A percentile compares a stretch with the other conserved stretches of the same genome.
Conservation (phyloP, 2,113 vertebrate genomes). For the Thunnus thynnus region DNA sequence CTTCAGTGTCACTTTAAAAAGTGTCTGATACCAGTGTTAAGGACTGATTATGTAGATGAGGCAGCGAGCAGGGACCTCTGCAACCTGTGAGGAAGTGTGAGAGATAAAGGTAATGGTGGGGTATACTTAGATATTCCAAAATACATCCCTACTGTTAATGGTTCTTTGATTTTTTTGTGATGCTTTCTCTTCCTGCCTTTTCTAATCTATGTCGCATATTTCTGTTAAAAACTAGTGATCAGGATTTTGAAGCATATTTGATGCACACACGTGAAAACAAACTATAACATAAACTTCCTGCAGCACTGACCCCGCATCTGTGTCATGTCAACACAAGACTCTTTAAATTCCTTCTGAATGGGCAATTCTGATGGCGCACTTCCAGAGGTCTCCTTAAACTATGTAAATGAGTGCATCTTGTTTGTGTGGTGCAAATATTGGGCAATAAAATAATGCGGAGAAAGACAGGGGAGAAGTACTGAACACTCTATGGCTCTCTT, state of each 20-base stretch:
- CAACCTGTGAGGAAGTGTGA: not conserved
- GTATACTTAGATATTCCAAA: conserved; percentile 12
- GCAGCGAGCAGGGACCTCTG: conserved; percentile 31
- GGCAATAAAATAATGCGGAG: conserved; percentile 64
- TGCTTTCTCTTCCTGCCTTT: not conserved
- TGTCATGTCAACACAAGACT: not conserved
- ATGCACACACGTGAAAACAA: not conserved
- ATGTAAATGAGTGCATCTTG: conserved; percentile 55
- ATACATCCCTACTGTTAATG: not conserved
- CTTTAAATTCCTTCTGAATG: conserved; percentile 16
- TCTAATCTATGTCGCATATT: not conserved
- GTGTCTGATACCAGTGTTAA: conserved; percentile 26
- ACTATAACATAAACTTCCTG: not conserved
- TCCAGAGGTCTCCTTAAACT: conserved; percentile 17
- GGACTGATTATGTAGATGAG: conserved; percentile 52
- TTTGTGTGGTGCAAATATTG: conserved; percentile 49
- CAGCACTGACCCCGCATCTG: not conserved
- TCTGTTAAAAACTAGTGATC: not conserved
- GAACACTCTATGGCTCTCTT: conserved; percentile 54
- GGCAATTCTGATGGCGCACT: conserved; percentile 37
- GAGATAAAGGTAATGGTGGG: conserved; percentile 9
- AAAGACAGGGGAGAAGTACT: conserved; percentile 18
- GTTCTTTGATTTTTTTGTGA: not conserved
- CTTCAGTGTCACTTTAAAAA: conserved; percentile 31
- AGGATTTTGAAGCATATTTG: not conserved